A percentile compares a stretch with the other conserved stretches of the same genome.
Evolutionary conservation across 2,888 invertebrate genomes (phyloP).

Genomic region (Nemapogon koenigi): DNA sequence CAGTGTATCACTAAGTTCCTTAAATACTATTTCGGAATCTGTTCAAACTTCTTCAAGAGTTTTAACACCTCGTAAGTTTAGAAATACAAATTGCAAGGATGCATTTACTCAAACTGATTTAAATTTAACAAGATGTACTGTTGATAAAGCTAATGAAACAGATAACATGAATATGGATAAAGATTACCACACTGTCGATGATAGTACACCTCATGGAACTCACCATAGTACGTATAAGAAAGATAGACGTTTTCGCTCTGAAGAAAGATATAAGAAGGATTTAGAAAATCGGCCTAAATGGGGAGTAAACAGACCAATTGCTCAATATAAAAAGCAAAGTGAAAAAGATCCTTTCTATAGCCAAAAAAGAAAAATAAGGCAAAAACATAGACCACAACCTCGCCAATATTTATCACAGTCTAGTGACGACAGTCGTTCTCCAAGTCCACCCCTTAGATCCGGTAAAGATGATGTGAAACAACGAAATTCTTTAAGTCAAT

Average conservation of each 20-base stretch:
- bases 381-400: conserved; percentile 67
- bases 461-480: conserved; percentile 43
- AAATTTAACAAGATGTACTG: conserved; percentile 26
- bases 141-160: conserved; percentile 38
- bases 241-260: conserved; percentile 58
- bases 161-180: conserved; percentile 55
- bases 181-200: conserved; percentile 56
- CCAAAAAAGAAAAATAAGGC: conserved; percentile 71
- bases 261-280: conserved; percentile 61
- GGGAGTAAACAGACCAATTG: conserved; percentile 79
- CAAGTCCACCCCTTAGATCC: conserved; percentile 53
- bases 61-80: conserved; percentile 54
- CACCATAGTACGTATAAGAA: conserved; percentile 56
- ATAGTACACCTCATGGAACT: conserved; percentile 55
- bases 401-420: conserved; percentile 64
- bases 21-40: conserved; percentile 34
- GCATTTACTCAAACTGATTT: conserved; percentile 74
- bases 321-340: conserved; percentile 87
- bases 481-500: conserved; percentile 55
- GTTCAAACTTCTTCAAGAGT: conserved; percentile 29
- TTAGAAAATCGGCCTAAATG: conserved; percentile 74
- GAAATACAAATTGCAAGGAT: conserved; percentile 59
- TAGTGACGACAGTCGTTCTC: conserved; percentile 68
- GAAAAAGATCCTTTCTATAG: conserved; percentile 88
- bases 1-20: conserved; percentile 48